Percentiles rank a stretch among this genome's conserved stretches.
Evolutionary conservation across 2,797 vertebrate species (phyloP).

Genomic region (Xiphorhynchus erythropygius): DNA sequence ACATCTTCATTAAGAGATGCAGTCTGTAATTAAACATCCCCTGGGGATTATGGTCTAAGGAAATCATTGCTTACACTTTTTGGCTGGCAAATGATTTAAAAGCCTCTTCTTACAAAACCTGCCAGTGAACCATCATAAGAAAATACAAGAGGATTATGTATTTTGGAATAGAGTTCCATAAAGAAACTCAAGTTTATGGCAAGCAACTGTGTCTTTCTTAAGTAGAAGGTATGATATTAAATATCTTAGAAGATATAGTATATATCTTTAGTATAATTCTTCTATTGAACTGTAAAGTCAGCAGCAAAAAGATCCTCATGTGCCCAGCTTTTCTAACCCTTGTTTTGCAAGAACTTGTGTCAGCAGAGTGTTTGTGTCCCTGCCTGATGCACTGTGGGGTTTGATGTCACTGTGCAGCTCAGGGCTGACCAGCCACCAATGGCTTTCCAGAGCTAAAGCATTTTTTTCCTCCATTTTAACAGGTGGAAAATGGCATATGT

Average conservation of each 20-base stretch:
- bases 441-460: background rate
- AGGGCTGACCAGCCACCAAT: too few species aligned
- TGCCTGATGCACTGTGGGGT: rapidly evolving
- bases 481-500: conserved; percentile 90
- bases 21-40: background rate
- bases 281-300: background rate
- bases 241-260: background rate
- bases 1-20: background rate
- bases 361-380: background rate
- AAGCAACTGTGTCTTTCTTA: background rate
- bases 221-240: background rate
- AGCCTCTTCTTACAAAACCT: background rate
- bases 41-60: background rate
- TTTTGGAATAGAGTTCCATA: background rate
- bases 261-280: background rate
- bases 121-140: background rate
- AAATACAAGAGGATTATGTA: background rate
- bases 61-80: background rate
- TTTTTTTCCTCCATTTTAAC: background rate
- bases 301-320: background rate
- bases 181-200: background rate
- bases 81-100: background rate
- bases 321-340: background rate
- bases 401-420: background rate
- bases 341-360: background rate